Evolutionary conservation across 2,113 vertebrate genomes (phyloP), one percentile per base, ranked within the genome.

Genomic region (Eudorcas thomsonii): DNA sequence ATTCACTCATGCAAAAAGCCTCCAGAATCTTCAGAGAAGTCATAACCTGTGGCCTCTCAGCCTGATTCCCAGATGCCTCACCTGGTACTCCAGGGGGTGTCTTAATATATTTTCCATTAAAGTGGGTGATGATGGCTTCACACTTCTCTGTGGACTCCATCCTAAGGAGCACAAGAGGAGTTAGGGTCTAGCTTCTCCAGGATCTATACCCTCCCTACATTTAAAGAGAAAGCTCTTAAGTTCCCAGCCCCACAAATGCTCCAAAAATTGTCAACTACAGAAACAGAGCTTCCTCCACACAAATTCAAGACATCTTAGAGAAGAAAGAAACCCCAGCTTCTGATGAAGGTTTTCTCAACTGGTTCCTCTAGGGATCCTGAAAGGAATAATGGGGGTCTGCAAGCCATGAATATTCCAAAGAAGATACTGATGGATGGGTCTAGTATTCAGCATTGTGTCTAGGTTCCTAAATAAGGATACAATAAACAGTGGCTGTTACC

Each of bases 71-170:
- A 57, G 59, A 71, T 54, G 92, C 62, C 98, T 99, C 91, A 99
- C 99, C 99, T 98, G 99, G 99, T 82, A 99, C 99, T 97, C 99
- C 99, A 59, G 99, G 99, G 88, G 99, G 99, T 92, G 99, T 99
- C 98, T 99, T 99, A 98, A 99, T 99, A 98, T 99, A 99, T 99
- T 99, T 99, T 89, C 99, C 99, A 97, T 99, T 99, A 96, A 99
- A 99, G 98, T 99, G 99, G 97, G 99, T 99, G 98, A 99, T 99
- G 97, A 99, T 99, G 52, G 99, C 99, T 98, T 99, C 99, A 94
- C 99, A 99, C 98, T 99, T 99, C 98, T 99, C 99, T 92, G 99
- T 99, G 54, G 99, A 99, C 98, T 99, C 99, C 99, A 99, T 99
- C 98, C 99, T 99, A 94, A 59, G 91, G 95, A 96, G 83, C 85